phyloP scores from a whole-genome alignment of 1,140 invertebrate species.

The Trichoplusia ni region DNA sequence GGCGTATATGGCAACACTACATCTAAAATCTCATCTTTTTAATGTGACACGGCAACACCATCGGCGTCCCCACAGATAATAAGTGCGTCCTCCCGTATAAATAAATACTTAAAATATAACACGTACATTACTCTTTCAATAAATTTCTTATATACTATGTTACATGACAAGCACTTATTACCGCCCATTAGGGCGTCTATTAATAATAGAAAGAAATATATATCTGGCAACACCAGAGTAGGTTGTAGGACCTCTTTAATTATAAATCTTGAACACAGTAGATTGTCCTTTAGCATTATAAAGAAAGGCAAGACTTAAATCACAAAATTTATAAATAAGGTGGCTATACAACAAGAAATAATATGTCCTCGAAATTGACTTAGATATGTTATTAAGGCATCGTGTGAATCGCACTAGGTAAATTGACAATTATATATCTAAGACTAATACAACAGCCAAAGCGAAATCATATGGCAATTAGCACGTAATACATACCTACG shows the following conservation, averaged over 20 bases:
- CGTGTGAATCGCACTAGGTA: slow-evolving; percentile 79
- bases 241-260: slow-evolving; percentile 35
- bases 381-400: slow-evolving; percentile 82
- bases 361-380: slow-evolving; percentile 75
- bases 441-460: slow-evolving; percentile 79
- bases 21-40: slow-evolving; percentile 45
- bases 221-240: slow-evolving; percentile 43
- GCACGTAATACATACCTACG: slow-evolving; percentile 54
- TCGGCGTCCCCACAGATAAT: slow-evolving; percentile 42
- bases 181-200: slow-evolving; percentile 41
- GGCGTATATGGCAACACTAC: slow-evolving; percentile 59
- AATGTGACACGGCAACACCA: slow-evolving; percentile 45
- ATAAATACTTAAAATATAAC: slow-evolving; percentile 76
- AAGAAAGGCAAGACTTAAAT: slow-evolving; percentile 37
- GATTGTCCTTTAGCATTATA: slow-evolving; percentile 28
- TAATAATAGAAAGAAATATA: slow-evolving; percentile 42
- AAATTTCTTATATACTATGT: slow-evolving; percentile 67
- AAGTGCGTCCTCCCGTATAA: slow-evolving; percentile 59
- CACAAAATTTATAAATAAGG: slow-evolving; percentile 40
- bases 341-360: slow-evolving; percentile 57
- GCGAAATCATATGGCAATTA: slow-evolving; percentile 73
- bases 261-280: slow-evolving; percentile 36
- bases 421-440: slow-evolving; percentile 63
- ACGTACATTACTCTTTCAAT: slow-evolving; percentile 70
- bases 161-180: slow-evolving; percentile 71